Percentiles rank a stretch among this genome's conserved stretches.
Conservation (phyloP, 1,140 invertebrate genomes). For the Uloborus diversus region DNA sequence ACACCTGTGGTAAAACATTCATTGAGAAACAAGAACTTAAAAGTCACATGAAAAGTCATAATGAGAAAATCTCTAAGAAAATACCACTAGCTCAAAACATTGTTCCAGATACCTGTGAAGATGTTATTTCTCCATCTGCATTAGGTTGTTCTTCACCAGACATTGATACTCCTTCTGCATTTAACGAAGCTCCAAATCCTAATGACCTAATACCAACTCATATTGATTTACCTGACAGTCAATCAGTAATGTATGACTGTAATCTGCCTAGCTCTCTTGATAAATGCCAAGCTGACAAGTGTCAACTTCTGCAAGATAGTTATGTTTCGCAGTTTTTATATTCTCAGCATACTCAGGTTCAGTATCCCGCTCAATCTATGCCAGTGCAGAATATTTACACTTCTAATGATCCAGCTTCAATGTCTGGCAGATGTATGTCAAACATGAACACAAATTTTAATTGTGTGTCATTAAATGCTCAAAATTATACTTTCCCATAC, state of each 20-base stretch:
- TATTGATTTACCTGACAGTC: conserved; percentile 41
- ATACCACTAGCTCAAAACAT: neutral
- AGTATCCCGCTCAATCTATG: conserved; percentile 21
- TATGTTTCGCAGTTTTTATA: conserved; percentile 52
- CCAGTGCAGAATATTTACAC: conserved; percentile 38
- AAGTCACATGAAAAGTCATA: conserved; percentile 76
- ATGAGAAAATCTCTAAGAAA: neutral
- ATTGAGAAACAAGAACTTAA: conserved; percentile 97
- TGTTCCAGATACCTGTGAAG: neutral
- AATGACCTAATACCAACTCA: conserved; percentile 38
- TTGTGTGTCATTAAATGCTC: conserved; percentile 29
- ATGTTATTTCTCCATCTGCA: neutral
- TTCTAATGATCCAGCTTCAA: conserved; percentile 19
- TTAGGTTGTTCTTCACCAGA: conserved; percentile 2
- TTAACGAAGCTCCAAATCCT: neutral
- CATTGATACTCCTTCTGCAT: neutral
- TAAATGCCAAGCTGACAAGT: conserved; percentile 34
- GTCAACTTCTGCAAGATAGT: conserved; percentile 41
- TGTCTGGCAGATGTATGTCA: neutral
- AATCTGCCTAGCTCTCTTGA: conserved; percentile 32
- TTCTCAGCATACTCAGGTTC: conserved; percentile 39
- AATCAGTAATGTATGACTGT: conserved; percentile 40
- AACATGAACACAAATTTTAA: conserved; percentile 42
- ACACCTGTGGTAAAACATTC: conserved; percentile 92
- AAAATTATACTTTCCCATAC: conserved; percentile 32